Evolutionary conservation across 2,888 invertebrate genomes (phyloP).

Genomic region (Netelia fuscicornis): DNA sequence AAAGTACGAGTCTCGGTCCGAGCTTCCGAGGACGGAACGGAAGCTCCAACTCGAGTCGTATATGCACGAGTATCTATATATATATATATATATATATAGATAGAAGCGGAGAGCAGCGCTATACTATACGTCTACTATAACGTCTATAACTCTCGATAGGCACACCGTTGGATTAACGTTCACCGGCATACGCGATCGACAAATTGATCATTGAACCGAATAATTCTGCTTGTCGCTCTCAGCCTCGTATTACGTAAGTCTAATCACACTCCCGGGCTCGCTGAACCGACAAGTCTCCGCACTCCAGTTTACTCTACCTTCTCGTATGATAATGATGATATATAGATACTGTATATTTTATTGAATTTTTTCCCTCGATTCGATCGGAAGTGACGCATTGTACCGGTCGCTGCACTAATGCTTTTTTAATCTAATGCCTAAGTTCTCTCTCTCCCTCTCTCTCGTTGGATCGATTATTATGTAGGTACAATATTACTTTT

Average conservation of each 20-base stretch:
- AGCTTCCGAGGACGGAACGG: too few relatives aligned
- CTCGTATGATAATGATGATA: constrained; percentile 46
- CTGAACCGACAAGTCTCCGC: constrained; percentile 78
- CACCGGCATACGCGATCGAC: constrained; percentile 71
- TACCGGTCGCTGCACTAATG: not conserved
- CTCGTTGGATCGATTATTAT: too few relatives aligned
- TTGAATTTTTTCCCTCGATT: constrained; percentile 7
- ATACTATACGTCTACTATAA: not conserved
- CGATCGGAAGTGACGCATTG: constrained; percentile 29
- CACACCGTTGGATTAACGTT: not conserved
- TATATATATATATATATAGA: not conserved
- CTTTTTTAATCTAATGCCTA: too few relatives aligned
- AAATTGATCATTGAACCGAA: constrained; percentile 81
- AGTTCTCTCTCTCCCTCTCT: too few relatives aligned
- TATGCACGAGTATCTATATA: not conserved
- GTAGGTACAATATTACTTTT: too few relatives aligned
- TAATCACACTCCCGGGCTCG: constrained; percentile 74
- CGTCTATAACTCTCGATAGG: not conserved
- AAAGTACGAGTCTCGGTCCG: too few relatives aligned
- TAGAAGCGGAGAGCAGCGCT: not conserved
- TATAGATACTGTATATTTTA: constrained; percentile 52
- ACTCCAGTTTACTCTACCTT: constrained; percentile 55
- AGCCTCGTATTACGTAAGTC: constrained; percentile 76
- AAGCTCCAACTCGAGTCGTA: too few relatives aligned
- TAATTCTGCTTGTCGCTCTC: constrained; percentile 77